Conservation (phyloP, 2,888 invertebrate genomes). For the Atethmia centrago region DNA sequence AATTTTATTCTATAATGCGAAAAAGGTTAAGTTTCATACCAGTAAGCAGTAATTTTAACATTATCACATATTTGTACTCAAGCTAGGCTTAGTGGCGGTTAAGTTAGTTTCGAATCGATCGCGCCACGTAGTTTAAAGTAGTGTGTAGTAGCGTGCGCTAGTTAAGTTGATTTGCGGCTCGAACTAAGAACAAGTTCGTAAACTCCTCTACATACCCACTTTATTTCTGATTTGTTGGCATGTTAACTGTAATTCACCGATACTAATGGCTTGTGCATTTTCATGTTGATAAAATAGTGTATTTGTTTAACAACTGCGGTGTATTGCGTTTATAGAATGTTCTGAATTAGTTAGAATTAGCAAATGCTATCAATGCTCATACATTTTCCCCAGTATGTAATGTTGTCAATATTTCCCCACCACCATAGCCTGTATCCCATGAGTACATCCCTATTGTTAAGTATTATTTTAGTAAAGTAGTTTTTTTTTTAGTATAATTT, state of each 20-base stretch:
- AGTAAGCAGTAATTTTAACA: conserved; percentile 20
- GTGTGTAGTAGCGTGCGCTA: conserved; percentile 68
- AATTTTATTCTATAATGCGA: neutral
- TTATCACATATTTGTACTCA: conserved; percentile 35
- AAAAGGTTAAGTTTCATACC: neutral
- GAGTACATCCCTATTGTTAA: too few species aligned
- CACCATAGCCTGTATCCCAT: neutral
- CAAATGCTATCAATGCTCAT: neutral
- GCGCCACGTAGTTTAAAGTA: conserved; percentile 71
- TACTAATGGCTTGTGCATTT: conserved; percentile 39
- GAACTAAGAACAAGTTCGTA: conserved; percentile 70
- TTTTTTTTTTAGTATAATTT: too few species aligned
- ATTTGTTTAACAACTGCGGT: neutral
- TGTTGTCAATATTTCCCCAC: neutral
- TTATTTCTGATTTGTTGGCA: conserved; percentile 64
- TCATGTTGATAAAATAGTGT: conserved; percentile 27
- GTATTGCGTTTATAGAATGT: neutral
- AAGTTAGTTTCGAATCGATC: conserved; percentile 69
- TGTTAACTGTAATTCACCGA: conserved; percentile 52
- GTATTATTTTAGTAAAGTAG: too few species aligned
- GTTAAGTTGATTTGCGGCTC: conserved; percentile 76
- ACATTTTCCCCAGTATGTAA: neutral
- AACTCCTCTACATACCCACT: conserved; percentile 67
- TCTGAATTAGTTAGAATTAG: neutral
- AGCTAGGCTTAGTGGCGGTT: conserved; percentile 40